These are phyloP conservation scores for Catagonus wagneri DNA, from an alignment of 2,113 vertebrate genomes.

Conservation along the genomic window DNA sequence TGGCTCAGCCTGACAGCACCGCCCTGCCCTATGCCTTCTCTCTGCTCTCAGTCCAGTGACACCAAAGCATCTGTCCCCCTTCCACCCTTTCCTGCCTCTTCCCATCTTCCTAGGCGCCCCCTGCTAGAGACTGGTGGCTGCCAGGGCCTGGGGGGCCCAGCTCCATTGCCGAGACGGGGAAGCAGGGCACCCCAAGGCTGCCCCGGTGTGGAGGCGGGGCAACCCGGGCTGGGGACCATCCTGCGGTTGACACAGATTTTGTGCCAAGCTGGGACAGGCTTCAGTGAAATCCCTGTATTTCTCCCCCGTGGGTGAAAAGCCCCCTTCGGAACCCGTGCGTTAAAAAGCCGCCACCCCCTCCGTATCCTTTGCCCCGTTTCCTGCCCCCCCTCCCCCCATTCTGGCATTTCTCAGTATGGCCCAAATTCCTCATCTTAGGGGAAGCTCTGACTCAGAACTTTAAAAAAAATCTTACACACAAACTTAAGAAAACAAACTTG, in stretches of 20 bases:
- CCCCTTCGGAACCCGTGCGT: not conserved
- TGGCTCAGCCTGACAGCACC: not conserved
- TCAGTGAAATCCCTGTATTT: not conserved
- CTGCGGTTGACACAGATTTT: not conserved
- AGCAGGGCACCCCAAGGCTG: not conserved
- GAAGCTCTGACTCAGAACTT: constrained; percentile 72
- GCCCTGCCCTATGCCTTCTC: not conserved
- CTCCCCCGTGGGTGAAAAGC: not conserved
- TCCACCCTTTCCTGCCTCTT: fast-evolving
- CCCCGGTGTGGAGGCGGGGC: not conserved
- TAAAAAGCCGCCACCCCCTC: not conserved
- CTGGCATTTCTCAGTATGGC: not conserved
- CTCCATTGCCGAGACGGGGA: not conserved
- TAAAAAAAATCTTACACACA: not conserved
- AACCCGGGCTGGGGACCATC: not conserved
- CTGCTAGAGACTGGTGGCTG: not conserved
- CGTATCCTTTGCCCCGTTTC: not conserved
- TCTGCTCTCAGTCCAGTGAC: not conserved
- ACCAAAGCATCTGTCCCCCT: not conserved
- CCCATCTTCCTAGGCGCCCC: not conserved
- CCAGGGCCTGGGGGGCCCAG: not conserved
- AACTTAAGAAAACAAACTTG: constrained; percentile 68
- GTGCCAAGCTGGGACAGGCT: not conserved
- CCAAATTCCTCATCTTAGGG: constrained; percentile 36
- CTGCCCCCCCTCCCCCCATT: not conserved